These are phyloP conservation scores for Astyanax mexicanus DNA, from an alignment of 2,797 vertebrate genomes.

Conservation along the genomic window DNA sequence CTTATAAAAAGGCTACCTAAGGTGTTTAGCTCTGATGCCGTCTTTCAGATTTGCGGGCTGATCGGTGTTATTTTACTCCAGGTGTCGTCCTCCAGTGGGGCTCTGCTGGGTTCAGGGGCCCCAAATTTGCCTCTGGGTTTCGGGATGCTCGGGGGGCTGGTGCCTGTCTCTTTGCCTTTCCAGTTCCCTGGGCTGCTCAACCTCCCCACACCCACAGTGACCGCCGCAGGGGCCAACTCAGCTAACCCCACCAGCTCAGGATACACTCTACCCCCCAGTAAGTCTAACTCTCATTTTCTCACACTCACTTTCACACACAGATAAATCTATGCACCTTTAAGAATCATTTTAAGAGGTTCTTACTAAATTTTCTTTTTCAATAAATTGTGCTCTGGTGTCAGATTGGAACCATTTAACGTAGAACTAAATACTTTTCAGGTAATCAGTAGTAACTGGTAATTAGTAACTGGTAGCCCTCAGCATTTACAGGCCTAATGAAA, in stretches of 20 bases:
- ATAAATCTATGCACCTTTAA: background rate
- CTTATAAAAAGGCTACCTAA: no score
- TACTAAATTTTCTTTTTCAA: no score
- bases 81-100: conserved; percentile 84
- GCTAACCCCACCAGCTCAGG: conserved; percentile 89
- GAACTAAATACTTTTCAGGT: no score
- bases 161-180: conserved; percentile 95
- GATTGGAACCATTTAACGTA: no score
- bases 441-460: no score
- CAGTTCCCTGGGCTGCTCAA: conserved; percentile 92
- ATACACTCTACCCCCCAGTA: conserved; percentile 93
- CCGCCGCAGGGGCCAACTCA: conserved; percentile 81
- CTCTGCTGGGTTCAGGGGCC: conserved; percentile 82
- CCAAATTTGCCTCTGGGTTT: conserved; percentile 90
- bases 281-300: conserved; percentile 71
- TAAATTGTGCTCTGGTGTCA: no score
- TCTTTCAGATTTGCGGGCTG: background rate
- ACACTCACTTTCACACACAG: conserved; percentile 13
- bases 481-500: no score
- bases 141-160: conserved; percentile 94
- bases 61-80: conserved; percentile 46
- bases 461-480: no score
- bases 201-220: conserved; percentile 74
- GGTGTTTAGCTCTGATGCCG: background rate
- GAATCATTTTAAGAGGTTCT: no score